A percentile compares a stretch with the other conserved stretches of the same genome.
phyloP scores from a whole-genome alignment of 1,140 invertebrate species.

The Drosophila suzukii region DNA sequence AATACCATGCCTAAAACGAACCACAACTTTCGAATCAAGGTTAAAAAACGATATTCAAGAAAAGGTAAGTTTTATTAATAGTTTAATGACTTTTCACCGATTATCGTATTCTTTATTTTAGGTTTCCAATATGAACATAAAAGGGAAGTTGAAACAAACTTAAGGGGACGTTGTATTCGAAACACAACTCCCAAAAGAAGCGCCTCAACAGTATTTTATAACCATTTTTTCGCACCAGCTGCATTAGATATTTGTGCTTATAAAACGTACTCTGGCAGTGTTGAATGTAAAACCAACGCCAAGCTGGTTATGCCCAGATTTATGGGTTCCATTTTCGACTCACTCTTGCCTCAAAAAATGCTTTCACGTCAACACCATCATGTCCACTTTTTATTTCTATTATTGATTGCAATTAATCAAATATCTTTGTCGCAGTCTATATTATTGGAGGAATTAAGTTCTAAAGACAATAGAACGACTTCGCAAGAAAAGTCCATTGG shows the following conservation, averaged over 20 bases:
- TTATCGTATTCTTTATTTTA: not conserved
- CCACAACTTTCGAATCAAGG: constrained; percentile 17
- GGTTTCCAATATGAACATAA: not conserved
- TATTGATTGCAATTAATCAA: constrained; percentile 39
- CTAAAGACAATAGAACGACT: constrained; percentile 24
- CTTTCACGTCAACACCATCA: constrained; percentile 2
- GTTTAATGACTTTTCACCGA: not conserved
- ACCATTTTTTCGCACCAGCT: not conserved
- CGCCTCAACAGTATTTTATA: constrained; percentile 7
- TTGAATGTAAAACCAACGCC: not conserved
- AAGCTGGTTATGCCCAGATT: not conserved
- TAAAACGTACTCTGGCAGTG: not conserved
- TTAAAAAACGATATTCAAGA: constrained; percentile 10
- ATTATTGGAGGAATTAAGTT: constrained; percentile 40
- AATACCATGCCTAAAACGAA: constrained; percentile 18
- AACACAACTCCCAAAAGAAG: not conserved
- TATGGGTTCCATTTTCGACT: not conserved
- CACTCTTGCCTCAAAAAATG: constrained; percentile 23
- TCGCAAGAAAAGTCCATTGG: constrained; percentile 21
- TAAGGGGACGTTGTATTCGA: no score
- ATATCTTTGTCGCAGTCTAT: constrained; percentile 46
- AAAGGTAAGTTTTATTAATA: constrained; percentile 7
- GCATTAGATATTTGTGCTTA: not conserved
- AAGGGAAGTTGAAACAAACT: constrained; percentile 2
- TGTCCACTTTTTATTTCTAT: constrained; percentile 28